A percentile compares a stretch with the other conserved stretches of the same genome.
These are phyloP conservation scores for Gobionotothen gibberifrons DNA, from an alignment of 2,797 vertebrate genomes.

Conservation along the genomic window DNA sequence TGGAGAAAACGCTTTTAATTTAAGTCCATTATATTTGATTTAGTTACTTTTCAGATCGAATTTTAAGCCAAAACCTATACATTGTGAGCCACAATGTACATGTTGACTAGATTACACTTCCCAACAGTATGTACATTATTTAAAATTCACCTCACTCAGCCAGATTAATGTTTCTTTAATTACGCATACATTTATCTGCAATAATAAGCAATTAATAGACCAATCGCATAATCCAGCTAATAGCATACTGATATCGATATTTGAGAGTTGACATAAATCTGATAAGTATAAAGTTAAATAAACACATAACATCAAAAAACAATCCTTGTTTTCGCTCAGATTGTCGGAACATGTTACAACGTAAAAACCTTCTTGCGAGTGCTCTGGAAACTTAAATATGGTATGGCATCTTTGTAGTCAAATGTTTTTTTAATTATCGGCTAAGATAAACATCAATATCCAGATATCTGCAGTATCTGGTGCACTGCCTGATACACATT, in stretches of 20 bases:
- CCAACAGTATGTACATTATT: background rate
- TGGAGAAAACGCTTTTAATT: background rate
- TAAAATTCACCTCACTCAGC: background rate
- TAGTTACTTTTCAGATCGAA: background rate
- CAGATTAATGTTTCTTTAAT: background rate
- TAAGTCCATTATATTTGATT: background rate
- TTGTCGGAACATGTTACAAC: no score
- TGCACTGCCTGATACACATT: background rate
- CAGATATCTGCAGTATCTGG: background rate
- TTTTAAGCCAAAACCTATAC: background rate
- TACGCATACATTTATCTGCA: background rate
- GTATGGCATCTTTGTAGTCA: no score
- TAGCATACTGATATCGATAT: no score
- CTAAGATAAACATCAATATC: no score
- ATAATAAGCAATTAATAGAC: background rate
- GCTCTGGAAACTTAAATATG: no score
- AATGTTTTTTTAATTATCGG: no score
- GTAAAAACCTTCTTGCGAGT: no score
- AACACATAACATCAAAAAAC: no score
- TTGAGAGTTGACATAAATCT: no score
- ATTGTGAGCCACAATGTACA: background rate
- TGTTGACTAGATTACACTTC: no score
- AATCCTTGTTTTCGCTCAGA: no score
- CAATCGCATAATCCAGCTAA: background rate
- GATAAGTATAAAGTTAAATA: no score